Conservation (phyloP, 2,113 vertebrate species). For the Aegotheles bennettii region DNA sequence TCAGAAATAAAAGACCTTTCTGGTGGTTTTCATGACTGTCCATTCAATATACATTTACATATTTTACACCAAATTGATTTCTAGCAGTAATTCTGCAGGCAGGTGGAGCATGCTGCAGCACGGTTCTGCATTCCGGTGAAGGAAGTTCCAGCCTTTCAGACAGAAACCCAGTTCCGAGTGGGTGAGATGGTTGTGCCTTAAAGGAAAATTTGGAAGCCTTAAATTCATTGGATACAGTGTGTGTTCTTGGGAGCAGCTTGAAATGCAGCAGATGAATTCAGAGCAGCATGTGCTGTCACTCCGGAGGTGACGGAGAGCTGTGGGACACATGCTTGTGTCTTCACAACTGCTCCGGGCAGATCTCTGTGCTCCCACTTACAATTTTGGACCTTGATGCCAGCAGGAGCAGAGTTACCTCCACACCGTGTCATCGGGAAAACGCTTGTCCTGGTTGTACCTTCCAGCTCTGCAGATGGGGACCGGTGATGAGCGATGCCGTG, state of each 20-base stretch:
- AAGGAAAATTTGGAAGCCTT: not conserved
- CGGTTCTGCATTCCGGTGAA: not conserved
- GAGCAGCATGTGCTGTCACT: not conserved
- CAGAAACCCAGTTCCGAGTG: not conserved
- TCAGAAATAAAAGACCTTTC: conserved; percentile 62
- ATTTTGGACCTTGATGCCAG: fast-evolving
- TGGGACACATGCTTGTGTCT: fast-evolving
- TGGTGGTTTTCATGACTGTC: conserved; percentile 37
- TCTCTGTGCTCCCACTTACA: not conserved
- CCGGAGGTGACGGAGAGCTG: not conserved
- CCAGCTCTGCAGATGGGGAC: not conserved
- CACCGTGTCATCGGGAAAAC: not conserved
- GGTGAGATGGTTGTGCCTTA: not conserved
- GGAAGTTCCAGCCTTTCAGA: conserved; percentile 51
- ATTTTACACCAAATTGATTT: conserved; percentile 37
- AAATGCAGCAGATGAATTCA: not conserved
- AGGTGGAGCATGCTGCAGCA: not conserved
- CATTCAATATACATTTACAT: not conserved
- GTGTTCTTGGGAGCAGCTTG: not conserved
- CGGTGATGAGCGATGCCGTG: fast-evolving
- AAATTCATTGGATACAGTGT: not conserved
- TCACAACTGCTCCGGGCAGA: not conserved
- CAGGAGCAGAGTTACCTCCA: not conserved
- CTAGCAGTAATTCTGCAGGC: not conserved
- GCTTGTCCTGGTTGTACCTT: not conserved